Evolutionary conservation across 2,797 vertebrate species (phyloP), one percentile per base, ranked within the genome.

Genomic region (Enteromius viviparus): DNA sequence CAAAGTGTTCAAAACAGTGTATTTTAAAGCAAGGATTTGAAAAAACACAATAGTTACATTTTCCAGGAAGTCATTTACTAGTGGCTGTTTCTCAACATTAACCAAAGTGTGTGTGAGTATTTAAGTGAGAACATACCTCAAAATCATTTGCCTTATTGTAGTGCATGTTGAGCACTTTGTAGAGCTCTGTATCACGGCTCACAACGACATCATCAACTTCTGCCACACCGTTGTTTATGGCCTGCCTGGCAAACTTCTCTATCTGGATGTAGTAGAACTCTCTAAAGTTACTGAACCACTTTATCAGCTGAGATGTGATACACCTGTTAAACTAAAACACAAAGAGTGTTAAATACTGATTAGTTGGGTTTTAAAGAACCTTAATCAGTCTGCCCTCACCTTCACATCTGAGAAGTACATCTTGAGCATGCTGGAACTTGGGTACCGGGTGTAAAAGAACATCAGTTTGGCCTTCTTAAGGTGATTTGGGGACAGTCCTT

Each of bases 381-480:
- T 21, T 10, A 14, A 53, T 34, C 47, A 34, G 23, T 40, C 42
- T 58, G 29, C 6, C 85, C 97, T 96, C 95, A 99, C 98, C 97
- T 99, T 99, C 82, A 99, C 98, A 37, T 99, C 98, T 34, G 98
- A 97, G 95, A 99, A 99, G 95, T 95, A 99, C 89, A 98, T 98
- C 95, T 99, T 99, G 90, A 99, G 96, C 98, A 99, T 99, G 90
- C 98, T 99, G 87, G 98, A 99, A 94, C 98, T 99, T 77, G 98
- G 98, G 91, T 99, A 99, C 89, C 97, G 96, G 85, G 96, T 97
- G 92, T 98, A 99, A 95, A 99, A 99, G 95, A 99, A 99, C 98
- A 99, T 99, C 88, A 99, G 97, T 93, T 99, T 99, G 91, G 98
- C 98, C 94, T 99, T 99, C 96, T 99, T 99, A 95, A 99, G 96